Evolutionary conservation across 2,888 invertebrate species (phyloP), one percentile per base, ranked within the genome.

Genomic region (Dicyrtomina minuta): DNA sequence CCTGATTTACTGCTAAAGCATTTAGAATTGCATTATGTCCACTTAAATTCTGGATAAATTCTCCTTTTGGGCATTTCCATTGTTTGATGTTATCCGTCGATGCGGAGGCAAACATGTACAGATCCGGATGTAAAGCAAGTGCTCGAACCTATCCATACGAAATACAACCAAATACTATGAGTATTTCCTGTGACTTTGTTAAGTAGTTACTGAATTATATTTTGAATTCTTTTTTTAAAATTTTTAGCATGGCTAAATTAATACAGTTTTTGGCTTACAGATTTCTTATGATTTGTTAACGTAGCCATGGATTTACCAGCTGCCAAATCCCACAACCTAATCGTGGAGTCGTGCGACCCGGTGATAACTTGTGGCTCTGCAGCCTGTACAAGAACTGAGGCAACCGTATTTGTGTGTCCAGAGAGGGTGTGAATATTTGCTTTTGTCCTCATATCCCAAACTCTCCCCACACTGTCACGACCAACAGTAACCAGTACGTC

Each of bases 391-490:
- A 91, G 89, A 0, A 98, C 93, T 79, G 93, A 91, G 4, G 98
- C 96, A 1, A 99, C 92, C 0, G 98, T 99, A 82, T 98, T 97
- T 0, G 95, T 94, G 83, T 99, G 99, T 0, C 98, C 98, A 0
- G 90, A 86, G 26, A 99, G 85, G 2, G 96, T 96, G 83, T 98
- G 96, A 66, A 99, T 92, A 83, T 97, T 97, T 1, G 97, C 97
- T 84, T 99, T 99, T 3, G 96, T 97, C 69, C 99, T 85, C 92
- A 98, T 94, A 83, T 99, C 98, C 99, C 99, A 99, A 64, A 98
- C 92, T 74, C 99, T 86, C 0, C 95, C 97, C 0, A 96, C 96
- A 0, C 93, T 92, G 84, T 99, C 99, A 66, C 99, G 86, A 0
- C 98, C 97, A 15, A 94, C 94, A 1, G 96, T 91, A 61, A 96